Evolutionary conservation across 2,113 vertebrate species (phyloP).

Genomic region (Pseudois nayaur): DNA sequence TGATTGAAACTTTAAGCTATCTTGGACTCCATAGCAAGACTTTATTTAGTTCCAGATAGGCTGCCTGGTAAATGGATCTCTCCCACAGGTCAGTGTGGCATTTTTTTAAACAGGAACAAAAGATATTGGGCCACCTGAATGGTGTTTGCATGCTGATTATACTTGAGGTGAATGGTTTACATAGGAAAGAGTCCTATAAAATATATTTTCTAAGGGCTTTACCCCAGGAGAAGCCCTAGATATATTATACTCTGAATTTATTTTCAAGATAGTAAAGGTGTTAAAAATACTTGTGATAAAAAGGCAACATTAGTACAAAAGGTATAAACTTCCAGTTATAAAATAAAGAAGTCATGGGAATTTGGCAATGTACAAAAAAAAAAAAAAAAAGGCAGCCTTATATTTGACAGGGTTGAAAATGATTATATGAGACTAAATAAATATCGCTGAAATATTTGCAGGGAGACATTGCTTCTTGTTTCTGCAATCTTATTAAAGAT

Average conservation of each 20-base stretch:
- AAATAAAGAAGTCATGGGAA: neutral
- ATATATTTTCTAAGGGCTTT: neutral
- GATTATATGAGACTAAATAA: neutral
- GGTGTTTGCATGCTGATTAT: neutral
- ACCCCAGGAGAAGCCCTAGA: neutral
- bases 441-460: neutral
- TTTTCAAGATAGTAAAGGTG: neutral
- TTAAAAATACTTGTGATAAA: neutral
- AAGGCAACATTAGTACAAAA: neutral
- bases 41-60: neutral
- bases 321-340: neutral
- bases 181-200: neutral
- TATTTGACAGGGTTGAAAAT: neutral
- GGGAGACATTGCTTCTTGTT: neutral
- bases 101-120: neutral
- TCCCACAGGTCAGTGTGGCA: neutral
- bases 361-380: neutral
- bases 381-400: neutral
- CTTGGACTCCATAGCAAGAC: rapidly evolving
- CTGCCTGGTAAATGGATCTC: neutral
- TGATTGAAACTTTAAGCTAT: neutral
- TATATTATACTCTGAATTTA: neutral
- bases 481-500: neutral
- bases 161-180: neutral
- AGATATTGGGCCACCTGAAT: neutral